Evolutionary conservation across 92 coral and sea anemone species (phyloP), one percentile per base, ranked within the genome.

Genomic region (Metridium senile): DNA sequence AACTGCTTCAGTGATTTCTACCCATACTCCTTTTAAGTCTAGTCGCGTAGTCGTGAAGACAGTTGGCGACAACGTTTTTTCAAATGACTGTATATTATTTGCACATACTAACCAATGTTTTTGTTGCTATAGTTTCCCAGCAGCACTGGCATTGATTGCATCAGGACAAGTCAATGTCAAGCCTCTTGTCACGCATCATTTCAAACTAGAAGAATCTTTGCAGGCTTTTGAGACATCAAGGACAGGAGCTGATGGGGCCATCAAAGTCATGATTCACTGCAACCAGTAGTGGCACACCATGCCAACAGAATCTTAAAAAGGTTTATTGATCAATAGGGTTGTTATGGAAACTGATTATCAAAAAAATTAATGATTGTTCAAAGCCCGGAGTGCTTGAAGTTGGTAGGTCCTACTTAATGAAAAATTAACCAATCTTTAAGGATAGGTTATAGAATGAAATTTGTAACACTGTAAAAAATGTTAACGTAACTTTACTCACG

Each of bases 181-280:
- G 75, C 95, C 97, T 30, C 91, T 94, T 22, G 49, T 94, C 25
- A 94, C 98, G 28, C 98, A 94, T 78, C 93, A 88, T 61, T 94
- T 89, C 39, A 86, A 94, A 77, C 88, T 94, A 63, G 93, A 94
- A 72, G 86, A 94, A 75, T 76, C 93, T 26, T 30, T 83, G 16
- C 81, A 91, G 30, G 98, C 98, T 11, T 94, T 94, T 76, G 98
- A 94, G 81, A 85, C 95, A 0, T 82, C 94, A 20, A 84, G 92
- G 57, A 92, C 90, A 70, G 98, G 97, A 19, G 97, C 93, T 13
- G 98, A 97, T 13, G 97, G 97, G 54, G 97, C 97, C 53, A 92
- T 94, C 56, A 94, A 94, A 84, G 98, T 94, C 21, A 81, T 94
- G 77, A 91, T 94, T 72, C 93, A 94, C 70, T 94, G 98, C 81